Conservation (phyloP, 1,140 invertebrate species). For the Drosophila tsacasi region DNA sequence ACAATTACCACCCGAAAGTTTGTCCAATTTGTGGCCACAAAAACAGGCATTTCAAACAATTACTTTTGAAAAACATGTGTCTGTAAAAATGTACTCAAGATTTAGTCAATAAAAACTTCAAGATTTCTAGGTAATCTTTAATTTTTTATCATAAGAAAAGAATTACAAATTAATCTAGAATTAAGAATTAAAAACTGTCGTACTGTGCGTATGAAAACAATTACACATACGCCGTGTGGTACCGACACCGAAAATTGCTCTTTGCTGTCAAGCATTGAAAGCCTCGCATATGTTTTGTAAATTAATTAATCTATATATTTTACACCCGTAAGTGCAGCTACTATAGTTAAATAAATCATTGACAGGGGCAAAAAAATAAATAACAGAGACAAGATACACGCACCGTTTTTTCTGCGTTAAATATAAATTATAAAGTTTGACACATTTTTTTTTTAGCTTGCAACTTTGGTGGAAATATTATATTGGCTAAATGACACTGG, state of each 20-base stretch:
- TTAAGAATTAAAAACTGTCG: neutral
- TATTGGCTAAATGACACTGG: constrained; percentile 58
- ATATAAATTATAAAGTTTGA: constrained; percentile 46
- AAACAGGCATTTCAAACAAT: constrained; percentile 11
- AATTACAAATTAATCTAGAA: too few species aligned
- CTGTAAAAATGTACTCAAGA: neutral
- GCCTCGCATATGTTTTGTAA: constrained; percentile 71
- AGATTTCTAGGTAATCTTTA: neutral
- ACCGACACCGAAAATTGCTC: constrained; percentile 34
- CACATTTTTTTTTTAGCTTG: constrained; percentile 23
- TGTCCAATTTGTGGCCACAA: constrained; percentile 18
- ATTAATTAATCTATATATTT: constrained; percentile 79
- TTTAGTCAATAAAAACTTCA: too few species aligned
- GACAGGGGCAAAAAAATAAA: constrained; percentile 32
- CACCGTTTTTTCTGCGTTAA: constrained; percentile 23
- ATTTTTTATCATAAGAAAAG: constrained; percentile 3
- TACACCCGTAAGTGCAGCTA: constrained; percentile 49
- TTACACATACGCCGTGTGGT: constrained; percentile 45
- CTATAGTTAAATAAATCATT: constrained; percentile 65
- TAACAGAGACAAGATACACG: constrained; percentile 6
- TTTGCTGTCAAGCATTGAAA: constrained; percentile 39
- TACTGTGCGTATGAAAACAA: constrained; percentile 25
- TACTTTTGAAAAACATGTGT: constrained; percentile 6
- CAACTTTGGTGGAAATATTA: constrained; percentile 32
- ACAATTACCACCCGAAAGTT: constrained; percentile 42